A percentile compares a stretch with the other conserved stretches of the same genome.
Evolutionary conservation across 2,888 invertebrate genomes (phyloP).

Genomic region (Actias luna): DNA sequence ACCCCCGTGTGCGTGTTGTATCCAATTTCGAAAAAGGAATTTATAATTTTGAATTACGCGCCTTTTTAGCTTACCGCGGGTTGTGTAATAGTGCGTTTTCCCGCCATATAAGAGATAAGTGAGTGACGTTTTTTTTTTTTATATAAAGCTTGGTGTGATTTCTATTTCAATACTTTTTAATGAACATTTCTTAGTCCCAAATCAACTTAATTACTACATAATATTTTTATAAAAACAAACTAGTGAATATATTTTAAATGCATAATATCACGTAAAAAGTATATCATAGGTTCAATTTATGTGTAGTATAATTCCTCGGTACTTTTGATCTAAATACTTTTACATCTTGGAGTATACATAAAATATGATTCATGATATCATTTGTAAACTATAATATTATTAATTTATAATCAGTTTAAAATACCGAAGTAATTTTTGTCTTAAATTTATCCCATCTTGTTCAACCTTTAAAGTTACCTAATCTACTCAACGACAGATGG

Average conservation of each 20-base stretch:
- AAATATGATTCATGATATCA: background rate
- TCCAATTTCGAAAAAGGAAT: conserved; percentile 38
- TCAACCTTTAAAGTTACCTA: conserved; percentile 17
- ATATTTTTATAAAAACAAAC: background rate
- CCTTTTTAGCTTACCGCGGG: conserved; percentile 23
- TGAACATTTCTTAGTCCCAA: background rate
- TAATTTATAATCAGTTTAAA: background rate
- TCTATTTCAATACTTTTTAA: background rate
- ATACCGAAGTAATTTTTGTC: background rate
- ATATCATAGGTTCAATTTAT: background rate
- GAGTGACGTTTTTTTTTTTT: conserved; percentile 46
- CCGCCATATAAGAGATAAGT: conserved; percentile 31
- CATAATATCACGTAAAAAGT: background rate
- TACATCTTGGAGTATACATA: no score
- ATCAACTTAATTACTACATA: background rate
- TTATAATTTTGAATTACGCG: conserved; percentile 55
- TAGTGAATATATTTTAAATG: no score
- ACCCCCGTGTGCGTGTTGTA: conserved; percentile 2
- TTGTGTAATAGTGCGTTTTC: conserved; percentile 47
- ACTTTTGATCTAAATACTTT: no score
- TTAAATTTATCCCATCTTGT: background rate
- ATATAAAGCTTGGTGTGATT: conserved; percentile 31
- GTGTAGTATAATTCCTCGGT: background rate
- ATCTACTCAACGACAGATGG: conserved; percentile 62
- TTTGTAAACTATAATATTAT: background rate